Conservation (phyloP, 1,140 invertebrate species). For the Neotoxoptera formosana region DNA sequence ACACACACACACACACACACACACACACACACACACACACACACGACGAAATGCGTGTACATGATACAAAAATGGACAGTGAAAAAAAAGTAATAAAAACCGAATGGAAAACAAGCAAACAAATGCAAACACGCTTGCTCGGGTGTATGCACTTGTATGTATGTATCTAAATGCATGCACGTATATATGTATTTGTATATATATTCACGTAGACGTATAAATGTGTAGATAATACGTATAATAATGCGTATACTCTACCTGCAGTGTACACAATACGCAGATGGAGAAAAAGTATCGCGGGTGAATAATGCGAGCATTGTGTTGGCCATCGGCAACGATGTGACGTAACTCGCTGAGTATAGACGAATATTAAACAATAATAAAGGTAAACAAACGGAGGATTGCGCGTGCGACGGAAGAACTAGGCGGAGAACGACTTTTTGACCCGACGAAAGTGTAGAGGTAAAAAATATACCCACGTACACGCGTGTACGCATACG, state of each 20-base stretch:
- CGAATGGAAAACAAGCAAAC: constrained; percentile 21
- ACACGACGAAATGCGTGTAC: not conserved
- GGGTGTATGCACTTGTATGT: not conserved
- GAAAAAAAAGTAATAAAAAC: not conserved
- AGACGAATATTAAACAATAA: not conserved
- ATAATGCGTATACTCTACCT: not conserved
- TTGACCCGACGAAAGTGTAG: constrained; percentile 25
- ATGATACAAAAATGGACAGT: not conserved
- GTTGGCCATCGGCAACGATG: not conserved
- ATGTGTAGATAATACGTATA: not conserved
- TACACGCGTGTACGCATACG: no score
- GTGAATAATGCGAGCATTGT: constrained; percentile 51
- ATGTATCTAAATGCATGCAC: not conserved
- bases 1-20: not conserved
- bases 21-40: not conserved
- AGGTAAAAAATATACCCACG: not conserved
- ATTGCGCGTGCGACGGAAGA: not conserved
- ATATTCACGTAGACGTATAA: not conserved
- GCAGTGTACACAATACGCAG: not conserved
- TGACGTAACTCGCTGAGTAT: not conserved
- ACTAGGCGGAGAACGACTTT: not conserved
- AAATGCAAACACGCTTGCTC: not conserved
- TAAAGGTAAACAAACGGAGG: not conserved
- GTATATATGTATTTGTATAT: not conserved
- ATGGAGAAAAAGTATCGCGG: not conserved